Conservation (phyloP, 2,113 vertebrate genomes). For the Caranx ignobilis region DNA sequence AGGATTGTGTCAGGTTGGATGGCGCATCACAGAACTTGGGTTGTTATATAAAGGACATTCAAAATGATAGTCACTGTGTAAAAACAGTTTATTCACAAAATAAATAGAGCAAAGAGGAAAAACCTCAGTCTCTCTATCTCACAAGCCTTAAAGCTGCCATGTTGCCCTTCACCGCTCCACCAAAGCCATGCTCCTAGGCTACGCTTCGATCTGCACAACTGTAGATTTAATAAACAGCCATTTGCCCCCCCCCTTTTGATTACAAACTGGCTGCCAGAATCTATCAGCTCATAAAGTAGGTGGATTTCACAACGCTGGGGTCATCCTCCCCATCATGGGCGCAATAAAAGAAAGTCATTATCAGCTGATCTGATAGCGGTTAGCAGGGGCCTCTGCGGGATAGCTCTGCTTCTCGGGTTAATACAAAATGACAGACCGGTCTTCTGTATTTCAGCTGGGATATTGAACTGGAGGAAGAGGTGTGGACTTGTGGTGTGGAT, state of each 20-base stretch:
- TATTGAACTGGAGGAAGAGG: constrained; percentile 64
- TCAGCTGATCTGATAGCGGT: constrained; percentile 64
- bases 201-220: constrained; percentile 43
- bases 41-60: constrained; percentile 58
- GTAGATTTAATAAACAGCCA: constrained; percentile 64
- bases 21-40: constrained; percentile 38
- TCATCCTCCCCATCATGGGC: constrained; percentile 40
- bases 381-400: constrained; percentile 42
- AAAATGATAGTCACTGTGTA: constrained; percentile 52
- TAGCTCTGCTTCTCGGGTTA: constrained; percentile 45
- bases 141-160: constrained; percentile 30
- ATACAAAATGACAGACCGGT: constrained; percentile 62
- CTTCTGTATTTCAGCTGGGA: constrained; percentile 59
- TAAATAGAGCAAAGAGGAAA: constrained; percentile 68
- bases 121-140: constrained; percentile 39
- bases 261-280: constrained; percentile 53
- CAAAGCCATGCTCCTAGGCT: constrained; percentile 21
- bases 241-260: constrained; percentile 55
- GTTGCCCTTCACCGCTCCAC: constrained; percentile 25
- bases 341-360: constrained; percentile 70
- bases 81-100: constrained; percentile 72
- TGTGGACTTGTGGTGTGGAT: constrained; percentile 68
- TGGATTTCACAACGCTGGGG: constrained; percentile 40
- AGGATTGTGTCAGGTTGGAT: constrained; percentile 36
- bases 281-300: constrained; percentile 55